Percentiles rank a stretch among this genome's conserved stretches.
Evolutionary conservation across 2,888 invertebrate species (phyloP).

Genomic region (Ferrisia virgata): DNA sequence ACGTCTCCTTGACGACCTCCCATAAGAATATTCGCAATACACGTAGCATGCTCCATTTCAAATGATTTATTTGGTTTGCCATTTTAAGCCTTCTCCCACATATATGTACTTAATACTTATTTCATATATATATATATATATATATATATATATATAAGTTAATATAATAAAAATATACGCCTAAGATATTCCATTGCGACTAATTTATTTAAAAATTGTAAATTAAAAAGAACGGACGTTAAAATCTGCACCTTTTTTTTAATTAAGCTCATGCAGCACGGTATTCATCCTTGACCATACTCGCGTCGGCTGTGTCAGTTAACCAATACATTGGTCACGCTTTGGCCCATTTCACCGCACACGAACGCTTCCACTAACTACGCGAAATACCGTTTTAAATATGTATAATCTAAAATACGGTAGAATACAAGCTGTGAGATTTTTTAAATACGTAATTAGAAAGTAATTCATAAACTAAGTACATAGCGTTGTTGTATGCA

Average conservation of each 20-base stretch:
- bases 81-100: slow-evolving; percentile 3
- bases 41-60: not conserved
- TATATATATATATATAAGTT: not conserved
- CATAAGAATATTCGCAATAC: not conserved
- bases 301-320: not conserved
- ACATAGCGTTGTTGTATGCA: not conserved
- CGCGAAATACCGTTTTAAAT: not conserved
- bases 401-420: slow-evolving; percentile 13
- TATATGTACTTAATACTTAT: not conserved
- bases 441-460: slow-evolving; percentile 24
- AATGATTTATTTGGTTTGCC: not conserved
- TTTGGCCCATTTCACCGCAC: slow-evolving; percentile 37
- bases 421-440: slow-evolving; percentile 26
- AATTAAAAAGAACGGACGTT: slow-evolving; percentile 12
- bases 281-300: slow-evolving; percentile 40
- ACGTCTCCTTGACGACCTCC: not conserved
- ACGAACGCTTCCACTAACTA: slow-evolving; percentile 12
- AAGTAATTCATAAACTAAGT: slow-evolving; percentile 36
- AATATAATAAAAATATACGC: not conserved
- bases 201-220: slow-evolving; percentile 22
- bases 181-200: not conserved
- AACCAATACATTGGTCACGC: slow-evolving; percentile 39
- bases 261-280: slow-evolving; percentile 8
- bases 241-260: slow-evolving; percentile 10
- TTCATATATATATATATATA: not conserved